Base-by-base conservation (phyloP, 92 coral and sea anemone species). In the Bergia puertoricense region DNA sequence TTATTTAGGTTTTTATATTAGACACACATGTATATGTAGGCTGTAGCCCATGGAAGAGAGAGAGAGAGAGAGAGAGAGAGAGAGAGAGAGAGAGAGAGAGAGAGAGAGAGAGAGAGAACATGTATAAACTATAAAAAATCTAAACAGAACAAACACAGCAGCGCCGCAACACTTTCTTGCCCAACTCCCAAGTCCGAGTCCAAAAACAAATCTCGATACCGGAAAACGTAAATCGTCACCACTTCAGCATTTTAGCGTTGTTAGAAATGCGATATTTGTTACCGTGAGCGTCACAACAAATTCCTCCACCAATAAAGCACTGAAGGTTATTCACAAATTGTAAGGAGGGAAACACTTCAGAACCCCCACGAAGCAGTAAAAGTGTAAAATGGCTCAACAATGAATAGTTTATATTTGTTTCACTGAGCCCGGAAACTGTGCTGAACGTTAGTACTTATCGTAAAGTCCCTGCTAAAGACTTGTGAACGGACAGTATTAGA, bases 281-380 rank as follows among this genome's bases (percentile, higher is more conserved):
- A 37, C 76, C 39, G 62, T 18, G n/a, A 67, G 67, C 40, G 86
- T 67, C 76, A 30, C 23, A 48, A 6, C 44, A 18, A 8, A 39
- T 72, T 84, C 8, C n/a, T 37, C 1, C 54, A 2, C n/a, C 65
- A 48, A 79, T 38, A 20, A 36, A 50, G 38, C 18, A 30, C n/a
- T 77, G 57, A 51, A 46, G 38, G 42, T 10, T 79, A 46, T 84
- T 69, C 77, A 72, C 54, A 82, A 79, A 82, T 67, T 82, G 51
- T 84, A 13, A 79, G 65, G 9, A 30, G 67, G 11, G 46, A 22
- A 84, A 54, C 42, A 0, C 5, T 8, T 15, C 13, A 84, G 87
- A 84, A 71, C 87, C 87, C 87, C 87, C 87, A 84, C 87, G 78
- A 84, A 71, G 87, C 46, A 71, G 44, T n/a, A 84, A 46, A 80